A percentile compares a stretch with the other conserved stretches of the same genome.
Evolutionary conservation across 2,888 invertebrate genomes (phyloP).

Genomic region (Melieria picta): DNA sequence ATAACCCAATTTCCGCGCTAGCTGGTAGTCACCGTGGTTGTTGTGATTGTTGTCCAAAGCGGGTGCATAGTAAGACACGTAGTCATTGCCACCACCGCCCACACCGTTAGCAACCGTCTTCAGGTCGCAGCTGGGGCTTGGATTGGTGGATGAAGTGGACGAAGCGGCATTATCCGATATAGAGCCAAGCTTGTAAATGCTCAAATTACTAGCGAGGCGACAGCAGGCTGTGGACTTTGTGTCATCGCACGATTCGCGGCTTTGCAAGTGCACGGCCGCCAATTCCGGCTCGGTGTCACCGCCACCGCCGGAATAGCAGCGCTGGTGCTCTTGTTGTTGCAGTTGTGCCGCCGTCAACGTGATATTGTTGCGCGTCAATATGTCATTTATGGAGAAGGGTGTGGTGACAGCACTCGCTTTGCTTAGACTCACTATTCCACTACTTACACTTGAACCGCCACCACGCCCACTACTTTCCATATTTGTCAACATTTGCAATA

Average conservation of each 20-base stretch:
- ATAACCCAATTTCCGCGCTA: conserved; percentile 57
- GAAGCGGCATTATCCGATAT: conserved; percentile 7
- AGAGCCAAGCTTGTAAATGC: conserved; percentile 7
- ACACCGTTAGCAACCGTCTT: not conserved
- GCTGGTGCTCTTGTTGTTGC: conserved; percentile 38
- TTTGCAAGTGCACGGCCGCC: conserved; percentile 43
- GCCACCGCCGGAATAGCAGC: conserved; percentile 50
- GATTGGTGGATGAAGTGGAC: conserved; percentile 1
- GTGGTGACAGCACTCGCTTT: conserved; percentile 67
- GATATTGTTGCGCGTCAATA: conserved; percentile 69
- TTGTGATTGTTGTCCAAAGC: conserved; percentile 59
- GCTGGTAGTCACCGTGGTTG: conserved; percentile 49
- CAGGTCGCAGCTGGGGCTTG: conserved; percentile 20
- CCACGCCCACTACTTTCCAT: conserved; percentile 55
- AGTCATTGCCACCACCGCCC: conserved; percentile 38
- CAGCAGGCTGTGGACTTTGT: conserved; percentile 41
- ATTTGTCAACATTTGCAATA: conserved; percentile 52
- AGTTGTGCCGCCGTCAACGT: conserved; percentile 36
- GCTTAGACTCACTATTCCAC: conserved; percentile 55
- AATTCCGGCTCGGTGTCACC: conserved; percentile 50
- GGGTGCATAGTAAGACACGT: conserved; percentile 56
- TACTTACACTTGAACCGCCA: conserved; percentile 23
- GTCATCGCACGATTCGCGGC: conserved; percentile 50
- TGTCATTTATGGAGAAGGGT: conserved; percentile 80
- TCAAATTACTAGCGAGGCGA: not conserved